Percentiles rank a stretch among this genome's conserved stretches.
phyloP scores from a whole-genome alignment of 1,140 invertebrate genomes.

The Heliconius himera region DNA sequence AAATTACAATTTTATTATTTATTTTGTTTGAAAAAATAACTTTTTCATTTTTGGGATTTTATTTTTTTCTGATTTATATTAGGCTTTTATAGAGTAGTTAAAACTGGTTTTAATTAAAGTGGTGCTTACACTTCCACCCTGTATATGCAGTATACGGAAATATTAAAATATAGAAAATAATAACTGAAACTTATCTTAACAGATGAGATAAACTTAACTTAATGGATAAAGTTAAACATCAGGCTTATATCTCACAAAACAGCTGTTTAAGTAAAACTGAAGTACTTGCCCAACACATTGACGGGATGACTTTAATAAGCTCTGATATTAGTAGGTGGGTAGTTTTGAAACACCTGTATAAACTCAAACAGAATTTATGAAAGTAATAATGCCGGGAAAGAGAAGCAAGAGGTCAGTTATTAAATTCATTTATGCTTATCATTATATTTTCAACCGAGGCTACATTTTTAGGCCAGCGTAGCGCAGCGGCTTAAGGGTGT shows the following conservation, averaged over 20 bases:
- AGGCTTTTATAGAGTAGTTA: too few relatives aligned
- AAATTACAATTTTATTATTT: too few relatives aligned
- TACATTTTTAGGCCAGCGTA: not conserved
- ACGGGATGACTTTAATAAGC: not conserved
- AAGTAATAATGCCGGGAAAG: not conserved
- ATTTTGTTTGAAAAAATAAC: too few relatives aligned
- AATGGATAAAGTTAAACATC: not conserved
- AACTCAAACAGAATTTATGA: not conserved
- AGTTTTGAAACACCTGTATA: not conserved
- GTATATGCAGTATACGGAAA: not conserved
- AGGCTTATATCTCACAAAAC: not conserved
- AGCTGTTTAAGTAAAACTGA: not conserved
- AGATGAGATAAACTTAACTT: not conserved
- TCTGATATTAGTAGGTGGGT: not conserved
- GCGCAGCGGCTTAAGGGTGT: too few relatives aligned
- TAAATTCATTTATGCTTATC: constrained; percentile 2
- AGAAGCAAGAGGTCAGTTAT: not conserved
- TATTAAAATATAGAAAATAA: not conserved
- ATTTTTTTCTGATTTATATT: too few relatives aligned
- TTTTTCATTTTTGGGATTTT: too few relatives aligned
- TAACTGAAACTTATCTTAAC: not conserved
- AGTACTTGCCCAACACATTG: not conserved
- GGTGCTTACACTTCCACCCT: too few relatives aligned
- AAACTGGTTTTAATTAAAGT: too few relatives aligned
- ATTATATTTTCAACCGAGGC: not conserved